A percentile compares a stretch with the other conserved stretches of the same genome.
Evolutionary conservation across 1,140 invertebrate genomes (phyloP).

Genomic region (Ceratosolen fusciceps): DNA sequence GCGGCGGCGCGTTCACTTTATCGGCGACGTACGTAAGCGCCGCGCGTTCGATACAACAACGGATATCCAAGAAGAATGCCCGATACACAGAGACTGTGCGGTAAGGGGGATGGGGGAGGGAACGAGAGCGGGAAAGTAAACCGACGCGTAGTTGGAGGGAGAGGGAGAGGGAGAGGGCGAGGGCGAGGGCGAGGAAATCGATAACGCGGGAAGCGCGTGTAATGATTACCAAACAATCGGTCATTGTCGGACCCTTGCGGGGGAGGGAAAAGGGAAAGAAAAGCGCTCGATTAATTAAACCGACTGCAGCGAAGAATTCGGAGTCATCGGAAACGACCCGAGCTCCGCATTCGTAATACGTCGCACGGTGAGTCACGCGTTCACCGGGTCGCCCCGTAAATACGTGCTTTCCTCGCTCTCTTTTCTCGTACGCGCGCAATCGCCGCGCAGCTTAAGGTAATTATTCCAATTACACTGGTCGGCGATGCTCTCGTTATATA

Average conservation of each 20-base stretch:
- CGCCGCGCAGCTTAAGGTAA: too few species aligned
- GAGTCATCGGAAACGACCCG: neutral
- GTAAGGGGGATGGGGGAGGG: neutral
- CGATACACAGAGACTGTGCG: neutral
- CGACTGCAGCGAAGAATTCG: neutral
- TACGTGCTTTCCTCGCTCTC: too few species aligned
- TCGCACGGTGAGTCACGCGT: too few species aligned
- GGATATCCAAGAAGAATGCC: slow-evolving; percentile 4
- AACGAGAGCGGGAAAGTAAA: neutral
- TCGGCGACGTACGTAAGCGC: neutral
- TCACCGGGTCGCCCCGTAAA: too few species aligned
- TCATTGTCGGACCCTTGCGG: neutral
- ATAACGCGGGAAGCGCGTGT: slow-evolving; percentile 29
- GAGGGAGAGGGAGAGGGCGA: neutral
- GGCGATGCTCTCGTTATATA: too few species aligned
- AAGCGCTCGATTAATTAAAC: slow-evolving; percentile 11
- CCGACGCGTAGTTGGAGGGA: neutral
- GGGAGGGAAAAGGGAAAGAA: neutral
- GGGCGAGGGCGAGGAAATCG: slow-evolving; percentile 18
- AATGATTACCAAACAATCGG: slow-evolving; percentile 43
- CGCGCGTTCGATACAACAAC: slow-evolving; percentile 1
- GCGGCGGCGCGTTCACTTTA: neutral
- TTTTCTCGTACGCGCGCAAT: too few species aligned
- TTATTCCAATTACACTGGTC: too few species aligned
- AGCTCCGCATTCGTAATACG: slow-evolving; percentile 9